These are phyloP conservation scores for Thaumatotibia leucotreta DNA, from an alignment of 1,140 invertebrate species.

Conservation along the genomic window DNA sequence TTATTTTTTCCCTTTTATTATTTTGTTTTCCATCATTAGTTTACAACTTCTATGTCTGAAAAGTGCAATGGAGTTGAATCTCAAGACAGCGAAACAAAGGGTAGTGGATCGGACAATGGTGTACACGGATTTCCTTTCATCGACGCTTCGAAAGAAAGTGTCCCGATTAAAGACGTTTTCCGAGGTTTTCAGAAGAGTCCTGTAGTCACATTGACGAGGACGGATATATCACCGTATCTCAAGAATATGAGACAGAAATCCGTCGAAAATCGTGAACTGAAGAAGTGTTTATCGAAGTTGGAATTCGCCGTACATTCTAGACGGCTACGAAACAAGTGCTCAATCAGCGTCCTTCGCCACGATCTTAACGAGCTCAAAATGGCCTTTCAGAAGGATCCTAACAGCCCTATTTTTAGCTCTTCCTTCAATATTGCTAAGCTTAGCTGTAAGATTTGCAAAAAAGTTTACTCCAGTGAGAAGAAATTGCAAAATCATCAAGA, in stretches of 20 bases:
- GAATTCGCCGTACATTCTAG: not conserved
- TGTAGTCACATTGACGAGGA: conserved; percentile 32
- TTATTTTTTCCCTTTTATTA: conserved; percentile 37
- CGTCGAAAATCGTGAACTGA: not conserved
- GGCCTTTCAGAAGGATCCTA: conserved; percentile 14
- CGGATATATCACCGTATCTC: conserved; percentile 46
- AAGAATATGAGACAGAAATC: conserved; percentile 15
- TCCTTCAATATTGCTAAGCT: conserved; percentile 24
- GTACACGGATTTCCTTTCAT: not conserved
- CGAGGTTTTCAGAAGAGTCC: conserved; percentile 47
- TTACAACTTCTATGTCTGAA: conserved; percentile 28
- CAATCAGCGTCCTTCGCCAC: conserved; percentile 35
- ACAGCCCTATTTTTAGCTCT: conserved; percentile 15
- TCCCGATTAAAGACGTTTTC: conserved; percentile 31
- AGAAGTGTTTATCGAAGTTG: not conserved
- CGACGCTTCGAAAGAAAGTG: conserved; percentile 18
- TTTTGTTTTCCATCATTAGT: conserved; percentile 37
- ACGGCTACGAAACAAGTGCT: conserved; percentile 26
- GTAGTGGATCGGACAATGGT: not conserved
- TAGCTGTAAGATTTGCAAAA: conserved; percentile 53
- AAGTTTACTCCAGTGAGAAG: conserved; percentile 41
- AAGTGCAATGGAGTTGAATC: conserved; percentile 34
- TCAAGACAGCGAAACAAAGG: not conserved
- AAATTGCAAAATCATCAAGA: conserved; percentile 47
- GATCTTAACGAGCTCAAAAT: conserved; percentile 37